These are phyloP conservation scores for Macrocentrus cingulum DNA, from an alignment of 1,140 invertebrate species.

Conservation along the genomic window DNA sequence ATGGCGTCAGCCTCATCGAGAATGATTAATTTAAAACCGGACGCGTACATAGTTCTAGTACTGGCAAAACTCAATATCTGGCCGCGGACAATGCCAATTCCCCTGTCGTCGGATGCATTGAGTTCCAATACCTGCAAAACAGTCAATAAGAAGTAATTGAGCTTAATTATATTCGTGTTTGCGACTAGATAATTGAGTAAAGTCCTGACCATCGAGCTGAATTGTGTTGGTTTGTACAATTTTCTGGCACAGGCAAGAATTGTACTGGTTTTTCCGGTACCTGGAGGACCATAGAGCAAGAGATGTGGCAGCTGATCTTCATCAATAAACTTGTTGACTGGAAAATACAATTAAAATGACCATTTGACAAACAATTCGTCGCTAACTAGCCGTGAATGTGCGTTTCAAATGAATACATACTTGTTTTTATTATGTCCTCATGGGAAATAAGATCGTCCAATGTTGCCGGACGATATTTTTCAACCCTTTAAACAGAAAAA, in stretches of 20 bases:
- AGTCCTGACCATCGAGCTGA: conserved; percentile 79
- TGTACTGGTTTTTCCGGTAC: conserved; percentile 98
- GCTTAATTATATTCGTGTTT: neutral
- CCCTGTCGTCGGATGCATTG: conserved; percentile 99
- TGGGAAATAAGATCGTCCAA: conserved; percentile 95
- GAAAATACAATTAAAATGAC: conserved; percentile 41
- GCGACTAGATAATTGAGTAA: neutral
- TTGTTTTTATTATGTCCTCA: conserved; percentile 94
- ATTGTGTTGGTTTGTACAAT: conserved; percentile 85
- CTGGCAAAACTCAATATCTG: conserved; percentile 98
- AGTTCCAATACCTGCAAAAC: conserved; percentile 79
- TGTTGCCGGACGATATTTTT: conserved; percentile 93
- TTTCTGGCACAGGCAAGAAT: conserved; percentile 95
- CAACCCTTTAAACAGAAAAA: conserved; percentile 83
- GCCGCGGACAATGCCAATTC: conserved; percentile 94
- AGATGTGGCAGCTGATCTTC: conserved; percentile 94
- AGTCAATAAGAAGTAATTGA: neutral
- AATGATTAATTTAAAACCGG: conserved; percentile 94
- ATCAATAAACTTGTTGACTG: conserved; percentile 91
- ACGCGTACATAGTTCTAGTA: conserved; percentile 93
- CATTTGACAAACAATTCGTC: neutral
- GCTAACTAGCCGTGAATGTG: neutral
- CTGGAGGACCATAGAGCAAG: conserved; percentile 97
- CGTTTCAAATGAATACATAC: conserved; percentile 72
- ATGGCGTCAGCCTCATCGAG: conserved; percentile 99